These are phyloP conservation scores for Drosophila ananassae DNA, from an alignment of 1,140 invertebrate genomes.

Conservation along the genomic window DNA sequence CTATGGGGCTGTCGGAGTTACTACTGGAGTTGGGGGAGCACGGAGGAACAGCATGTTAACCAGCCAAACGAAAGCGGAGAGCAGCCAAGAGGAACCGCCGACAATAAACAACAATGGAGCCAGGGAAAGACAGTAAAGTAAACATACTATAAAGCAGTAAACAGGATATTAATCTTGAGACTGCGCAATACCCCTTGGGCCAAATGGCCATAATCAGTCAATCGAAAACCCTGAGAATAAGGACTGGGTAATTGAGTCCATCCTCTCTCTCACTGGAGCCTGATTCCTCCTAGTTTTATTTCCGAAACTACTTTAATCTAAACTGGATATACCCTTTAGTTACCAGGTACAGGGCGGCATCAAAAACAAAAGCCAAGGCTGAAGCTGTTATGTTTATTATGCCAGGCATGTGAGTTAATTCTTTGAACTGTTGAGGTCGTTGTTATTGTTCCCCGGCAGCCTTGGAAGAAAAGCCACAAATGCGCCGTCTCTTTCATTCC, in stretches of 20 bases:
- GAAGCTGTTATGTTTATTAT: conserved; percentile 73
- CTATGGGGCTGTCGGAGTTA: background rate
- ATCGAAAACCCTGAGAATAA: background rate
- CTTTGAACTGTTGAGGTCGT: conserved; percentile 57
- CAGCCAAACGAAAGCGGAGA: conserved; percentile 28
- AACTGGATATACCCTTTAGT: background rate
- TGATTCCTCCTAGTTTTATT: background rate
- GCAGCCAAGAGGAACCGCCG: conserved; percentile 25
- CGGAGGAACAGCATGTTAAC: conserved; percentile 31
- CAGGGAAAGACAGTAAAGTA: conserved; percentile 28
- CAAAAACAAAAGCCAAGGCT: conserved; percentile 48
- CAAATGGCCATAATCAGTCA: background rate
- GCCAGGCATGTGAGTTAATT: conserved; percentile 79
- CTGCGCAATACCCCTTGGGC: conserved; percentile 1
- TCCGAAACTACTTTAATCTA: background rate
- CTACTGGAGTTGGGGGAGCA: conserved; percentile 1
- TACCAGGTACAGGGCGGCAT: conserved; percentile 8
- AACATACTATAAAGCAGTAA: conserved; percentile 28
- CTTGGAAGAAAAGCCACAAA: conserved; percentile 9
- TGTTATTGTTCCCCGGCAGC: conserved; percentile 8
- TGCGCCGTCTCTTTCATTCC: background rate
- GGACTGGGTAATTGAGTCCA: background rate
- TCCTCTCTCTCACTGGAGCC: background rate
- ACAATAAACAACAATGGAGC: conserved; percentile 46
- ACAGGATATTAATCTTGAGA: background rate